Percentiles rank a stretch among this genome's conserved stretches.
Conservation (phyloP, 2,797 vertebrate species). For the Lepilemur ruficaudatus region DNA sequence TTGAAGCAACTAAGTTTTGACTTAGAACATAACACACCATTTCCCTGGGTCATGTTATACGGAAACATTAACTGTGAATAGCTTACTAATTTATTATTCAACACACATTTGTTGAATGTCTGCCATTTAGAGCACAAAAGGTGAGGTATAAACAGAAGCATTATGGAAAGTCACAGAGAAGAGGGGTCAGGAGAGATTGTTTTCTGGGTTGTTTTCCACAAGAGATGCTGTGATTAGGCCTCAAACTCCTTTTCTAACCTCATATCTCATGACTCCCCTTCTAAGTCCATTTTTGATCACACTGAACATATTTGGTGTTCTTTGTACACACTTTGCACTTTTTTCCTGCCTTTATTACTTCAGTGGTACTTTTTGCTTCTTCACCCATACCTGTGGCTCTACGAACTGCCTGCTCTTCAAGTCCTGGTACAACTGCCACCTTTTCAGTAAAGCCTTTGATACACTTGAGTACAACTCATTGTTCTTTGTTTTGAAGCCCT, state of each 20-base stretch:
- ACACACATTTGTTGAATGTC: neutral
- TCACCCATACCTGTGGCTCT: neutral
- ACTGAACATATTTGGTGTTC: neutral
- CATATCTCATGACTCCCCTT: neutral
- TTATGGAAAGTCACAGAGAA: constrained; percentile 14
- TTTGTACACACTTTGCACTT: neutral
- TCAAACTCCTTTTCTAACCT: neutral
- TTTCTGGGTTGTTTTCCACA: neutral
- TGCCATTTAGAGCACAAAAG: constrained; percentile 28
- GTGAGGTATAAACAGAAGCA: neutral
- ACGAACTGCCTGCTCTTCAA: neutral
- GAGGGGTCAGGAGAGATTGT: neutral
- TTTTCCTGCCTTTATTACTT: neutral
- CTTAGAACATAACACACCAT: neutral
- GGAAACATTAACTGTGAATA: neutral
- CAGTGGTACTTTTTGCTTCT: neutral
- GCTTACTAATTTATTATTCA: constrained; percentile 45
- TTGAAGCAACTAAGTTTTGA: neutral
- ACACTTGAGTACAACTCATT: neutral
- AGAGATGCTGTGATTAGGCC: neutral
- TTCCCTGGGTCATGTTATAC: neutral
- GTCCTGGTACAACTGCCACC: neutral
- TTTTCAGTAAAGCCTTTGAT: neutral
- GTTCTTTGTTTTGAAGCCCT: neutral
- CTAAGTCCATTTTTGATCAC: neutral